These are phyloP conservation scores for Megastigmus dorsalis DNA, from an alignment of 2,888 invertebrate species.

Conservation along the genomic window DNA sequence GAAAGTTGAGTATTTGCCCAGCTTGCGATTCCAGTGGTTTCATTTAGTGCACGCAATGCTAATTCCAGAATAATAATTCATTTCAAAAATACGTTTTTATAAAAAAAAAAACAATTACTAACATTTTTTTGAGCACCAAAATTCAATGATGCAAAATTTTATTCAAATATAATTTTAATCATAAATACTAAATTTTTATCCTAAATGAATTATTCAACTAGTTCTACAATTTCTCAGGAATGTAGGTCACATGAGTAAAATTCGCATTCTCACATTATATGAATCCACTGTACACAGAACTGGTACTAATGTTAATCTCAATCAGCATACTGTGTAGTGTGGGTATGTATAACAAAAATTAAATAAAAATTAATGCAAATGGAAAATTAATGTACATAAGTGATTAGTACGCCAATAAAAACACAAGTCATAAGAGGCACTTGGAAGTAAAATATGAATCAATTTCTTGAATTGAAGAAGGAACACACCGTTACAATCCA, in stretches of 20 bases:
- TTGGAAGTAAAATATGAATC: slow-evolving; percentile 58
- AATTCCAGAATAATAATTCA: slow-evolving; percentile 33
- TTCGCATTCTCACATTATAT: slow-evolving; percentile 53
- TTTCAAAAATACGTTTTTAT: slow-evolving; percentile 4
- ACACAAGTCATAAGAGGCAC: slow-evolving; percentile 51
- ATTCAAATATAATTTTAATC: slow-evolving; percentile 39
- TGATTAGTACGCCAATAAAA: slow-evolving; percentile 55
- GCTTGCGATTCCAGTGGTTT: slow-evolving; percentile 53
- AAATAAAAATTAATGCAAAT: slow-evolving; percentile 54
- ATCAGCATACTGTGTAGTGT: slow-evolving; percentile 25
- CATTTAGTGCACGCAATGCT: slow-evolving; percentile 44
- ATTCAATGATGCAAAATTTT: slow-evolving; percentile 29
- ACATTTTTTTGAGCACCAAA: slow-evolving; percentile 36
- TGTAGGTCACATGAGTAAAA: slow-evolving; percentile 45
- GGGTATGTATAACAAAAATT: slow-evolving; percentile 40
- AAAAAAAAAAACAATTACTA: slow-evolving; percentile 14
- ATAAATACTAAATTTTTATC: slow-evolving; percentile 38
- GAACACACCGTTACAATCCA: slow-evolving; percentile 78
- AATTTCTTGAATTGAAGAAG: slow-evolving; percentile 64
- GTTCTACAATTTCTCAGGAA: slow-evolving; percentile 48
- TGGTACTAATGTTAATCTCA: slow-evolving; percentile 53
- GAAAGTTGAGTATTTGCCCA: slow-evolving; percentile 43
- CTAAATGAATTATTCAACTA: slow-evolving; percentile 45
- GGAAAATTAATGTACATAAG: slow-evolving; percentile 59
- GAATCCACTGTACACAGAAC: slow-evolving; percentile 56